Percentiles rank a stretch among this genome's conserved stretches.
Conservation (phyloP, 2,113 vertebrate genomes). For the Macrotus californicus region DNA sequence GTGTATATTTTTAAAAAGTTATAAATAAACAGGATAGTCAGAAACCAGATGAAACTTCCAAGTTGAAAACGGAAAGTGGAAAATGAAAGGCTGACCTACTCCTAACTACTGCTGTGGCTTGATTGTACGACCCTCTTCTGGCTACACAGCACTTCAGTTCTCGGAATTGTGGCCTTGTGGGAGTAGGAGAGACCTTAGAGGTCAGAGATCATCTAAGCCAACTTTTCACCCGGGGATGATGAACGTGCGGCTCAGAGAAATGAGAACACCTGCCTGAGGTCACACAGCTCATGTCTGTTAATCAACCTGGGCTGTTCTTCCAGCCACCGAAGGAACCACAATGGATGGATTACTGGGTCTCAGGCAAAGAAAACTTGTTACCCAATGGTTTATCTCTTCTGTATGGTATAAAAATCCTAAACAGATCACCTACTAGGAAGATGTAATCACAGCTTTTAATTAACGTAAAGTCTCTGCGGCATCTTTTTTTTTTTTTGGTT, state of each 20-base stretch:
- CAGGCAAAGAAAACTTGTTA: neutral
- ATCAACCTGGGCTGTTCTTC: neutral
- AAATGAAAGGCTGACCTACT: neutral
- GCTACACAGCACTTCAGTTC: neutral
- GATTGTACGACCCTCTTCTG: neutral
- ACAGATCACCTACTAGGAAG: conserved; percentile 37
- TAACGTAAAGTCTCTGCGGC: conserved; percentile 37
- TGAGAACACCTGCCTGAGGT: neutral
- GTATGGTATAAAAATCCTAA: conserved; percentile 23
- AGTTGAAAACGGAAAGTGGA: neutral
- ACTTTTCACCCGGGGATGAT: neutral
- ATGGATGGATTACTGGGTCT: rapidly evolving
- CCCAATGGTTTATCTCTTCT: neutral
- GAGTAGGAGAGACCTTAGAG: neutral
- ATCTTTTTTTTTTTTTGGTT: conserved; percentile 25
- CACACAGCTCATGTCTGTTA: neutral
- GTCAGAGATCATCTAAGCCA: neutral
- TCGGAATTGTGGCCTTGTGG: neutral
- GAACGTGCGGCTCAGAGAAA: neutral
- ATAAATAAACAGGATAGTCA: conserved; percentile 59
- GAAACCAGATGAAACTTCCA: conserved; percentile 34
- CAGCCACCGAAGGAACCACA: rapidly evolving
- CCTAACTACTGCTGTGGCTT: neutral
- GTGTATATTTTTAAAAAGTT: conserved; percentile 28
- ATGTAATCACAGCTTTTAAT: conserved; percentile 55